These are phyloP conservation scores for Cheilosia soror DNA, from an alignment of 2,888 invertebrate genomes.

Conservation along the genomic window DNA sequence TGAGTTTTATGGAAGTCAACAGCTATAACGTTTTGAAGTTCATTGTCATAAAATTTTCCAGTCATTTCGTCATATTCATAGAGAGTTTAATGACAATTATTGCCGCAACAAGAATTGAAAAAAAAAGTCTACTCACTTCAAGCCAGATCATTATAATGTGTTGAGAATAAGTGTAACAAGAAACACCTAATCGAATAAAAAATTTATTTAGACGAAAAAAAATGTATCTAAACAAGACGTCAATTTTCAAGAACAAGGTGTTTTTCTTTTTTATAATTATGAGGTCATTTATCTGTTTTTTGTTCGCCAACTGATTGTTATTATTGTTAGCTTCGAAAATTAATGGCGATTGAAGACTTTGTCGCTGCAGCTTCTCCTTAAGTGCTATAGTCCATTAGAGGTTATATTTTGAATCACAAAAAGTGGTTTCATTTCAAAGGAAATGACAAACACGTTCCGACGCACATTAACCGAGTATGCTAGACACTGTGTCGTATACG, in stretches of 20 bases:
- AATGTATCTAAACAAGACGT: conserved; percentile 24
- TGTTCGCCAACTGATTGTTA: background rate
- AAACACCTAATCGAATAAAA: conserved; percentile 9
- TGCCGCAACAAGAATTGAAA: background rate
- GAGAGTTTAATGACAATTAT: background rate
- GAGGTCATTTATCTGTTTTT: conserved; percentile 18
- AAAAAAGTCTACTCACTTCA: background rate
- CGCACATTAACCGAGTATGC: background rate
- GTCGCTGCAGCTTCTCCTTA: conserved; percentile 5
- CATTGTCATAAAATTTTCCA: conserved; percentile 12
- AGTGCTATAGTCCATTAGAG: conserved; percentile 42
- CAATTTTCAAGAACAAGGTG: conserved; percentile 20
- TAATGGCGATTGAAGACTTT: conserved; percentile 10
- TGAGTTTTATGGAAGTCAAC: background rate
- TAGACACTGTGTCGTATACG: conserved; percentile 49
- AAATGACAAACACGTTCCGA: conserved; percentile 40
- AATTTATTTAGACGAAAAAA: background rate
- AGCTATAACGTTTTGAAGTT: conserved; percentile 36
- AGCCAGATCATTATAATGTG: background rate
- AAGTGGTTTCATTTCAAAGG: conserved; percentile 28
- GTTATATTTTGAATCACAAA: background rate
- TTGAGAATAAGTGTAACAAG: background rate
- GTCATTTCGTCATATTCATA: conserved; percentile 16
- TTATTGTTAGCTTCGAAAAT: background rate
- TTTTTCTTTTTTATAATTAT: conserved; percentile 8